Base-by-base conservation (phyloP, 2,113 vertebrate genomes). In the Myrmecobius fasciatus region DNA sequence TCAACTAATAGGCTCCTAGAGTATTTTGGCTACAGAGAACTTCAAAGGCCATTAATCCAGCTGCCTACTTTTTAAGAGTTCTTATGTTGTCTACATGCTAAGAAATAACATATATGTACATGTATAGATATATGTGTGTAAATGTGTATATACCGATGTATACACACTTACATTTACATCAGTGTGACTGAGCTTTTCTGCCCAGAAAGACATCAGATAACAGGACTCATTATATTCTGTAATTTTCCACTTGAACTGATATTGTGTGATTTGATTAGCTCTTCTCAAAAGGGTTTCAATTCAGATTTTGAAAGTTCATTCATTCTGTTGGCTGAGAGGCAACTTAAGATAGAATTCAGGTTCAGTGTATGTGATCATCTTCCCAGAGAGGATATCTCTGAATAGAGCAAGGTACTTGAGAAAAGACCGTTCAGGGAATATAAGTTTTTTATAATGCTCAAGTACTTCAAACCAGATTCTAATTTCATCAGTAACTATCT, bases 251-350 rank as follows among this genome's bases (percentile, higher is more conserved):
- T 94, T 96, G 93, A 96, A 94, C 46, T 24, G 22, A 52, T 92
- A 52, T 56, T 75, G 11, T 92, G 22, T 95, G 83, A 92, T 91
- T 93, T 95, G 46, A 92, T 26, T 52, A 28, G 89, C n/a, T 91
- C 48, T 90, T 90, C 28, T 83, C 47, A 11, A 90, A 48, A 90
- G 47, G 47, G 11, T 93, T 96, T 96, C 91, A 6, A 93, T 53
- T 94, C 53, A 75, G 46, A 89, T 48, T 97, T 95, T 94, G 94
- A 91, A 52, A 94, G 52, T 95, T 4, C 75, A 83, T 94, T 94
- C 89, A 12, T 83, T 83, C 67, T 43, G 20, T n/a, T 83, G 12
- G 12, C 91, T 93, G 91, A 91, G 95, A 6, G 46, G 24, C n/a
- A 54, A 92, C 14, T 90, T 52, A 93, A 92, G 53, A 56, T 91